Evolutionary conservation across 1,140 invertebrate species (phyloP).

Genomic region (Camponotus vicinus): DNA sequence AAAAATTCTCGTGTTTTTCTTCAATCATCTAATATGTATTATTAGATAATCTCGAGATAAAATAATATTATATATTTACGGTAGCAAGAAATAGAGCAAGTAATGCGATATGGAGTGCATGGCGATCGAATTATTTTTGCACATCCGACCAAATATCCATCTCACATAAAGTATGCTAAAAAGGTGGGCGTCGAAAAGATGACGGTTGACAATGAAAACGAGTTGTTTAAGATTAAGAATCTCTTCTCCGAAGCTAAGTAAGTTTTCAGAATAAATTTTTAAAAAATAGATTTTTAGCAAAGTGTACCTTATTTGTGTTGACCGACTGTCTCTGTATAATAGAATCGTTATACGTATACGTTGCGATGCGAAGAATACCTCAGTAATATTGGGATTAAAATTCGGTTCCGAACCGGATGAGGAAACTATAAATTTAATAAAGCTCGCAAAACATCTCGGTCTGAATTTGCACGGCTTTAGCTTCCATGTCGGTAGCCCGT

Average conservation of each 20-base stretch:
- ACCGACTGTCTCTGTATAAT: neutral
- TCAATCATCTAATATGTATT: neutral
- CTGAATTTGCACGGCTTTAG: conserved; percentile 94
- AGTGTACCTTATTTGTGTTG: neutral
- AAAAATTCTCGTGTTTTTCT: conserved; percentile 3
- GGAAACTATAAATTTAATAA: conserved; percentile 92
- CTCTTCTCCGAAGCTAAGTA: conserved; percentile 94
- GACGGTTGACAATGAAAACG: conserved; percentile 98
- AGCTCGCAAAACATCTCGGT: conserved; percentile 90
- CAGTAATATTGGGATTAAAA: conserved; percentile 95
- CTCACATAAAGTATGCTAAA: conserved; percentile 95
- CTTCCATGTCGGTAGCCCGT: conserved; percentile 95
- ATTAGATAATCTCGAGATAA: too few species aligned
- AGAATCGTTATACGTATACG: conserved; percentile 96
- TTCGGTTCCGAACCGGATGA: conserved; percentile 95
- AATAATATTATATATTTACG: conserved; percentile 37
- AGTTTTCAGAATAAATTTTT: conserved; percentile 69
- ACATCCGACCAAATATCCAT: conserved; percentile 97
- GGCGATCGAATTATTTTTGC: conserved; percentile 96
- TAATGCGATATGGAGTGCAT: conserved; percentile 88
- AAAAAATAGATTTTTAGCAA: neutral
- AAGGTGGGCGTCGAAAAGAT: conserved; percentile 92
- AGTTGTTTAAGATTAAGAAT: conserved; percentile 96
- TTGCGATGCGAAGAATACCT: conserved; percentile 92
- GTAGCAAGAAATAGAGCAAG: conserved; percentile 89